Conservation (phyloP, 2,888 invertebrate genomes). For the Eupithecia subfuscata region DNA sequence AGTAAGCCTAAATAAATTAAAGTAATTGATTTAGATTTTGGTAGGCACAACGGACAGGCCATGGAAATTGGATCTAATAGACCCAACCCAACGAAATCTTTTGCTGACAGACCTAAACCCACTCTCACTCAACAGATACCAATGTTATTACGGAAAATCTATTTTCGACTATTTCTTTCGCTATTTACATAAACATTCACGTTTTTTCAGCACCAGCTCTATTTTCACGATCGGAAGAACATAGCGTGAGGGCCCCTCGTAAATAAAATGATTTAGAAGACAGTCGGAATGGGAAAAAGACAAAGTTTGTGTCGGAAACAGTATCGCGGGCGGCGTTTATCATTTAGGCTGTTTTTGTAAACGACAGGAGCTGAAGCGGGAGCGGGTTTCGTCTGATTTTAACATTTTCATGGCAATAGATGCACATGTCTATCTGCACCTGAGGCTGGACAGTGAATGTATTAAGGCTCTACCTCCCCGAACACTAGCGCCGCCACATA, state of each 20-base stretch:
- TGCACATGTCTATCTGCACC: too few relatives aligned
- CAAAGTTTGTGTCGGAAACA: slow-evolving; percentile 32
- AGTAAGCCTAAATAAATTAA: too few relatives aligned
- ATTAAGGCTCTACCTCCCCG: too few relatives aligned
- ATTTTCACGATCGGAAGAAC: not conserved
- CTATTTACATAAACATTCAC: not conserved
- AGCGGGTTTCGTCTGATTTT: not conserved
- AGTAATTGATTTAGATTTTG: too few relatives aligned
- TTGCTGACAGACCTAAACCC: too few relatives aligned
- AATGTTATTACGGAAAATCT: not conserved
- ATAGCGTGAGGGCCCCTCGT: slow-evolving; percentile 26
- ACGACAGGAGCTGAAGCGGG: not conserved
- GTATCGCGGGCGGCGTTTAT: slow-evolving; percentile 18
- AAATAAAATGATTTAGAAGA: slow-evolving; percentile 31
- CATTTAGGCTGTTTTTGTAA: slow-evolving; percentile 5
- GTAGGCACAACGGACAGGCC: too few relatives aligned
- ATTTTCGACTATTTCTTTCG: not conserved
- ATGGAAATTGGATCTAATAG: too few relatives aligned
- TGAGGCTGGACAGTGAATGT: too few relatives aligned
- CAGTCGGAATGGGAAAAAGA: slow-evolving; percentile 28
- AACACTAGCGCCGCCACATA: too few relatives aligned
- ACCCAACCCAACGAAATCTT: too few relatives aligned
- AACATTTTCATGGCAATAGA: not conserved
- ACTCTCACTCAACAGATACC: too few relatives aligned
- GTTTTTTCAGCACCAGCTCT: not conserved